Evolutionary conservation across 2,888 invertebrate genomes (phyloP).

Genomic region (Athrips mouffetella): DNA sequence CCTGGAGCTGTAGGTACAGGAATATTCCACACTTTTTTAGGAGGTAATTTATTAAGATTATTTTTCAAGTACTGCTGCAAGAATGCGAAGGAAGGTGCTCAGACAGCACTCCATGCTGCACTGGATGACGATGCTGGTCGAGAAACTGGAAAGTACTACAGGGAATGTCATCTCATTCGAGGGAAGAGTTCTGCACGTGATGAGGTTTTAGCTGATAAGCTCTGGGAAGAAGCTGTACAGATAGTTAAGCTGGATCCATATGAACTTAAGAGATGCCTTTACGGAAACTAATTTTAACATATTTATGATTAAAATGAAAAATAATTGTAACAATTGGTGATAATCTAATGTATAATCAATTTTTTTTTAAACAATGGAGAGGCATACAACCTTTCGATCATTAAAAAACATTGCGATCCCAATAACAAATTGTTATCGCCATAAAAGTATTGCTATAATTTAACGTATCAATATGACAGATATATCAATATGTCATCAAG

Average conservation of each 20-base stretch:
- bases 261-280: conserved; percentile 80
- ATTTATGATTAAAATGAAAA: too few relatives aligned
- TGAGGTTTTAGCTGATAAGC: conserved; percentile 81
- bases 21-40: conserved; percentile 80
- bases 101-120: conserved; percentile 85
- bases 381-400: too few relatives aligned
- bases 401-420: too few relatives aligned
- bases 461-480: too few relatives aligned
- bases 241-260: conserved; percentile 81
- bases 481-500: too few relatives aligned
- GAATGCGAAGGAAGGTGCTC: conserved; percentile 87
- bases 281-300: neutral
- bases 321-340: too few relatives aligned
- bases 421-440: too few relatives aligned
- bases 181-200: conserved; percentile 79
- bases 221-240: conserved; percentile 89
- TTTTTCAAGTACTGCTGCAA: conserved; percentile 83
- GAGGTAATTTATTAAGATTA: conserved; percentile 59
- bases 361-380: too few relatives aligned
- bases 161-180: conserved; percentile 83
- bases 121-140: conserved; percentile 84
- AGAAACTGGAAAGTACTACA: conserved; percentile 85
- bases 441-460: too few relatives aligned
- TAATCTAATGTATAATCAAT: too few relatives aligned
- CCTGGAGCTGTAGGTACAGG: conserved; percentile 90